Evolutionary conservation across 1,140 invertebrate species (phyloP).

Genomic region (Drosophila fuyamai): DNA sequence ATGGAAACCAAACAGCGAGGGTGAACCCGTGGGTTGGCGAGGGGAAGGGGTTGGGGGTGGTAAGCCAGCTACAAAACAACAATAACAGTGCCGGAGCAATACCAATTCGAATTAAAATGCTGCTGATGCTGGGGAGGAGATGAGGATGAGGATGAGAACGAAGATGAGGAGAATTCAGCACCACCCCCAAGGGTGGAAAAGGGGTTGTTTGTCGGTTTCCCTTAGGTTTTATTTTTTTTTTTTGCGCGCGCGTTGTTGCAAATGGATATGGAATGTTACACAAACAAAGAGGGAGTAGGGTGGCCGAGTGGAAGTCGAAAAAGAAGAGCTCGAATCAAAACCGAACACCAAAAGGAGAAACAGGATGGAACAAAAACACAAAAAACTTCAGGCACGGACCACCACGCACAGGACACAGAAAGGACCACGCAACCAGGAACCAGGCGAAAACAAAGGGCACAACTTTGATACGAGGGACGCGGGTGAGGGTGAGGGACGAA

Average conservation of each 20-base stretch:
- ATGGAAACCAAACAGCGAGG: constrained; percentile 76
- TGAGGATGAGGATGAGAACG: constrained; percentile 13
- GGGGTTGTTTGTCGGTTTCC: constrained; percentile 65
- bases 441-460: constrained; percentile 41
- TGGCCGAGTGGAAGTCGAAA: constrained; percentile 55
- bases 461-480: constrained; percentile 28
- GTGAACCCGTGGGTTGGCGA: constrained; percentile 8
- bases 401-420: constrained; percentile 48
- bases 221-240: constrained; percentile 13
- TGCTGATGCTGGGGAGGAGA: constrained; percentile 52
- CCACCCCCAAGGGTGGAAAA: constrained; percentile 47
- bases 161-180: constrained; percentile 39
- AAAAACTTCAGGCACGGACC: constrained; percentile 25
- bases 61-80: constrained; percentile 58
- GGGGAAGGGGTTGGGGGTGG: constrained; percentile 14
- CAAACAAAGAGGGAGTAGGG: constrained; percentile 60
- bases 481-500: constrained; percentile 3
- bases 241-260: constrained; percentile 57
- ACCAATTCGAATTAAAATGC: constrained; percentile 82
- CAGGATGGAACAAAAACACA: constrained; percentile 18
- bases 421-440: constrained; percentile 43
- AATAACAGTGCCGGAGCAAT: constrained; percentile 74
- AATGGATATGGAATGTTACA: constrained; percentile 81
- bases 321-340: constrained; percentile 47
- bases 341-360: constrained; percentile 31